Percentiles rank a stretch among this genome's conserved stretches.
These are phyloP conservation scores for Pseudobourletiella spinata DNA, from an alignment of 1,140 invertebrate species.

Conservation along the genomic window DNA sequence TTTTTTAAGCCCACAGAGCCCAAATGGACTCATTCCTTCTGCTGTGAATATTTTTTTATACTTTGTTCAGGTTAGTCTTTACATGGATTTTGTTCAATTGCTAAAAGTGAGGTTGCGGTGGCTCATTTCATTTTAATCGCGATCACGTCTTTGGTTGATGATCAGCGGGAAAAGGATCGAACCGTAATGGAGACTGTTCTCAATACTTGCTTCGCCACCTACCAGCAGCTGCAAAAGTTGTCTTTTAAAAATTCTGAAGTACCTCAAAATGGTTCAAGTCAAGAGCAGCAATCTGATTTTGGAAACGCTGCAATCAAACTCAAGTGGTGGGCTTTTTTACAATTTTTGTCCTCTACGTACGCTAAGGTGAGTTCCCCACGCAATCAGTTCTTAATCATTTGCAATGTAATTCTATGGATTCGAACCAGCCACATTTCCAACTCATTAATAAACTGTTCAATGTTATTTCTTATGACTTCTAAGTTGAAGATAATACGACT, in stretches of 20 bases:
- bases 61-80: constrained; percentile 23
- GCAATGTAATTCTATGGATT: constrained; percentile 37
- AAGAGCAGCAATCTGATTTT: background rate
- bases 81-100: background rate
- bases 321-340: constrained; percentile 46
- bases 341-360: constrained; percentile 40
- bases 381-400: constrained; percentile 60
- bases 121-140: too few relatives aligned
- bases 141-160: too few relatives aligned
- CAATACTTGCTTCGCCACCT: constrained; percentile 82
- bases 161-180: constrained; percentile 69
- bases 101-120: too few relatives aligned
- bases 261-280: background rate
- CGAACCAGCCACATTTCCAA: too few relatives aligned
- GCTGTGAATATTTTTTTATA: constrained; percentile 33
- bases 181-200: constrained; percentile 79
- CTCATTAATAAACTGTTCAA: too few relatives aligned
- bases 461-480: constrained; percentile 5
- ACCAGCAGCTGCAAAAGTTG: constrained; percentile 60
- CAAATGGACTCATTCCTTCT: constrained; percentile 21
- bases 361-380: constrained; percentile 42
- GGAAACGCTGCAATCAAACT: background rate
- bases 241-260: constrained; percentile 33
- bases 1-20: constrained; percentile 14
- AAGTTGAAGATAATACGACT: constrained; percentile 37